phyloP scores from a whole-genome alignment of 1,140 invertebrate genomes.

The Antheraea mylitta region DNA sequence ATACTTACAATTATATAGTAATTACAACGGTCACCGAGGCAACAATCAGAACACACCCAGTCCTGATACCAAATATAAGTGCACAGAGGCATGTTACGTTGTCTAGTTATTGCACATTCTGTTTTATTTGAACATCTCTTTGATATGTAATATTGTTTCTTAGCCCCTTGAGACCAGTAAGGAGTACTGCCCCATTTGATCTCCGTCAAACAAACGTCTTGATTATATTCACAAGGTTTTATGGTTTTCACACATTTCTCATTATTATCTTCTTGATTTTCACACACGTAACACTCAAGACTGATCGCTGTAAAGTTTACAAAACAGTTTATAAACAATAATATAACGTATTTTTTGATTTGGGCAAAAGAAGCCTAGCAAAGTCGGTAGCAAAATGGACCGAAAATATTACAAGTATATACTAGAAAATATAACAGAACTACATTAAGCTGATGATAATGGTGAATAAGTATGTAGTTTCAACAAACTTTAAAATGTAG shows the following conservation, averaged over 20 bases:
- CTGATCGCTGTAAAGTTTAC: slow-evolving; percentile 78
- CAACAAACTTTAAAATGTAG: too few relatives aligned
- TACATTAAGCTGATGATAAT: too few relatives aligned
- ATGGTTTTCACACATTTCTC: slow-evolving; percentile 97
- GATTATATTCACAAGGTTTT: slow-evolving; percentile 90
- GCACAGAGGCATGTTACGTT: slow-evolving; percentile 87
- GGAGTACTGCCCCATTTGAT: slow-evolving; percentile 95
- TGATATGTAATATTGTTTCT: slow-evolving; percentile 96
- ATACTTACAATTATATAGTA: slow-evolving; percentile 96
- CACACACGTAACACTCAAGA: slow-evolving; percentile 97
- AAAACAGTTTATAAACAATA: not conserved
- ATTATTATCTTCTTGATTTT: slow-evolving; percentile 93
- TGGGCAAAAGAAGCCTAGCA: not conserved
- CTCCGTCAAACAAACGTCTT: slow-evolving; percentile 93
- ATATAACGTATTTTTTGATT: not conserved
- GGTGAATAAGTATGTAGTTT: too few relatives aligned
- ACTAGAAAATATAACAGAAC: too few relatives aligned
- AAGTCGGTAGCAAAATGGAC: too few relatives aligned
- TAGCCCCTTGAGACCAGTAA: slow-evolving; percentile 95
- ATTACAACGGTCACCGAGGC: slow-evolving; percentile 97
- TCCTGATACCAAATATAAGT: slow-evolving; percentile 98
- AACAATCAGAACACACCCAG: slow-evolving; percentile 98
- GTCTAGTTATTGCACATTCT: slow-evolving; percentile 86
- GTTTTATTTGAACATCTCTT: slow-evolving; percentile 93
- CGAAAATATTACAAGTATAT: too few relatives aligned